Percentiles rank a stretch among this genome's conserved stretches.
Evolutionary conservation across 2,797 vertebrate genomes (phyloP).

Genomic region (Hippoglossus hippoglossus): DNA sequence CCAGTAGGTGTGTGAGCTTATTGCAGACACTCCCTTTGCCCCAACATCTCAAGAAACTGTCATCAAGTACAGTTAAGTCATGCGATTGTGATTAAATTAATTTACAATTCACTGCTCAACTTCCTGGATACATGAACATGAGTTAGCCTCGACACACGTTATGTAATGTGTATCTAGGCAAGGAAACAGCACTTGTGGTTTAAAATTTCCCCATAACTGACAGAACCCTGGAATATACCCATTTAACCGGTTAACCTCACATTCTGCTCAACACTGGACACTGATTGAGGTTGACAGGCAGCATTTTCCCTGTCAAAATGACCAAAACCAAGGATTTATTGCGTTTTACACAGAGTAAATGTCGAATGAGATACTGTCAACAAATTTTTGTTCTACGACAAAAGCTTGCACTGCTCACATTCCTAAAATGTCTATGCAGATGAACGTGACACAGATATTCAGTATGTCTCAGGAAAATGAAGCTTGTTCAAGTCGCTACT

Average conservation of each 20-base stretch:
- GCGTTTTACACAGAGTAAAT: constrained; percentile 37
- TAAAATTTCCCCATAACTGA: constrained; percentile 55
- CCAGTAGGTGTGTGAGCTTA: background rate
- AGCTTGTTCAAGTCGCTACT: constrained; percentile 26
- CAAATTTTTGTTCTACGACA: constrained; percentile 5
- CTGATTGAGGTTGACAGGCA: constrained; percentile 60
- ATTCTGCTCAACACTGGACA: constrained; percentile 48
- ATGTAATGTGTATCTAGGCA: constrained; percentile 58
- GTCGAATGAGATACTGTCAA: constrained; percentile 31
- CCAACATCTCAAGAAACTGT: constrained; percentile 18
- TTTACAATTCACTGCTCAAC: constrained; percentile 15
- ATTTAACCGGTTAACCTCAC: constrained; percentile 61
- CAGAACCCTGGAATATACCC: constrained; percentile 52
- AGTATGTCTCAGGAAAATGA: constrained; percentile 24
- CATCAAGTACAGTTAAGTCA: constrained; percentile 16
- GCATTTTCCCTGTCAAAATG: constrained; percentile 51
- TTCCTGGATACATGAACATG: constrained; percentile 30
- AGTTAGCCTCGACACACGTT: constrained; percentile 40
- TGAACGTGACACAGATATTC: constrained; percentile 25
- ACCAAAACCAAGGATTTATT: constrained; percentile 32
- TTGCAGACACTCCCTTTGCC: background rate
- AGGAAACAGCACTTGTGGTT: constrained; percentile 51
- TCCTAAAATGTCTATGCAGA: constrained; percentile 23
- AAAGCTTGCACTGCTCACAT: constrained; percentile 5
- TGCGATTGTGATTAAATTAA: constrained; percentile 6